These are phyloP conservation scores for Crotalus helleri DNA, from an alignment of 2,113 vertebrate genomes.

Conservation along the genomic window DNA sequence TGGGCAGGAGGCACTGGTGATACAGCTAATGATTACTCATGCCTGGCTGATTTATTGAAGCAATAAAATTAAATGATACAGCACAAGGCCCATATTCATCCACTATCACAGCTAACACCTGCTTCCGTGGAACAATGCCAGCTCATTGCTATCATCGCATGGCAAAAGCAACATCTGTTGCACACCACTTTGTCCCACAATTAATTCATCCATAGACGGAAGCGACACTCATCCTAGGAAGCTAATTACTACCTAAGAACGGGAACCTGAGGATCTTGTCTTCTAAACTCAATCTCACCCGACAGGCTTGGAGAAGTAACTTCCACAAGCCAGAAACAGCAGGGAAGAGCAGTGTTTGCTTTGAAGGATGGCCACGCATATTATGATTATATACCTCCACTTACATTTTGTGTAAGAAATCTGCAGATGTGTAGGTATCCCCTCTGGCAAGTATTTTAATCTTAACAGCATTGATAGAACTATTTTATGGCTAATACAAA, in stretches of 20 bases:
- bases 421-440: background rate
- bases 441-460: no score
- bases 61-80: background rate
- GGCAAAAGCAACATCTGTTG: background rate
- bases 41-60: slow-evolving; percentile 13
- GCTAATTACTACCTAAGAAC: background rate
- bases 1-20: slow-evolving; percentile 12
- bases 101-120: slow-evolving; percentile 18
- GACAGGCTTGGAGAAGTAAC: background rate
- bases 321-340: background rate
- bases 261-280: background rate
- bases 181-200: background rate
- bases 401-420: background rate
- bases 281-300: background rate
- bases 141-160: background rate
- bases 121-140: background rate
- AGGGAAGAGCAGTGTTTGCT: background rate
- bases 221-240: background rate
- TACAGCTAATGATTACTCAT: slow-evolving; percentile 47
- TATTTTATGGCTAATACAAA: background rate
- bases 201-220: background rate
- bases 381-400: background rate
- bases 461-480: background rate
- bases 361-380: background rate
- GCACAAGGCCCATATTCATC: background rate